These are phyloP conservation scores for Nebria salina DNA, from an alignment of 2,888 invertebrate genomes.

Conservation along the genomic window DNA sequence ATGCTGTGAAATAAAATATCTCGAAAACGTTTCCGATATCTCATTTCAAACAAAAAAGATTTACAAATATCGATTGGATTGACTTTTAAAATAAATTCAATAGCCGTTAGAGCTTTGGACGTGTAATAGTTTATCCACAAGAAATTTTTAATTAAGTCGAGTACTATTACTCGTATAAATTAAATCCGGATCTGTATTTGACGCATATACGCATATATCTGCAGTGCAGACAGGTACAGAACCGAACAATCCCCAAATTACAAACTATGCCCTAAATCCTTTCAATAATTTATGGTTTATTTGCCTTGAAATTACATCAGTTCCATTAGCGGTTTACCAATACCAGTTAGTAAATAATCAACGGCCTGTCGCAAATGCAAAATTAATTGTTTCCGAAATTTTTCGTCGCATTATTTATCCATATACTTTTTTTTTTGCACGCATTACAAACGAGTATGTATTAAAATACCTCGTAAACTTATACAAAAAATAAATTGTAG, in stretches of 20 bases:
- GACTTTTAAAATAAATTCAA: not conserved
- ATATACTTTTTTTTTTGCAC: not conserved
- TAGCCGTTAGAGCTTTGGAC: not conserved
- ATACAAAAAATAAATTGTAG: not conserved
- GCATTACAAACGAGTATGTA: not conserved
- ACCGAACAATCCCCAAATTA: not conserved
- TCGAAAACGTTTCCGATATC: no score
- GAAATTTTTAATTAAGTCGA: not conserved
- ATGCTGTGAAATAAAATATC: no score
- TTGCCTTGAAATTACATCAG: slow-evolving; percentile 1
- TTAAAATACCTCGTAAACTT: not conserved
- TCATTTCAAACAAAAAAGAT: no score
- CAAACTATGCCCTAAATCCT: not conserved
- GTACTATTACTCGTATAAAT: not conserved
- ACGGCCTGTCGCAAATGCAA: not conserved
- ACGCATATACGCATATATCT: slow-evolving; percentile 1
- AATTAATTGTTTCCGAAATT: not conserved
- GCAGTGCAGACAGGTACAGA: slow-evolving; percentile 1
- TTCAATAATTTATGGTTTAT: slow-evolving; percentile 16
- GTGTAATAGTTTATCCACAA: not conserved
- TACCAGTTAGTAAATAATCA: not conserved
- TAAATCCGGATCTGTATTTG: not conserved
- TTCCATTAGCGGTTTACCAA: not conserved
- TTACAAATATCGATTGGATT: no score
- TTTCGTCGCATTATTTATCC: not conserved